A percentile compares a stretch with the other conserved stretches of the same genome.
Conservation (phyloP, 2,797 vertebrate genomes). For the Graptemys geographica region DNA sequence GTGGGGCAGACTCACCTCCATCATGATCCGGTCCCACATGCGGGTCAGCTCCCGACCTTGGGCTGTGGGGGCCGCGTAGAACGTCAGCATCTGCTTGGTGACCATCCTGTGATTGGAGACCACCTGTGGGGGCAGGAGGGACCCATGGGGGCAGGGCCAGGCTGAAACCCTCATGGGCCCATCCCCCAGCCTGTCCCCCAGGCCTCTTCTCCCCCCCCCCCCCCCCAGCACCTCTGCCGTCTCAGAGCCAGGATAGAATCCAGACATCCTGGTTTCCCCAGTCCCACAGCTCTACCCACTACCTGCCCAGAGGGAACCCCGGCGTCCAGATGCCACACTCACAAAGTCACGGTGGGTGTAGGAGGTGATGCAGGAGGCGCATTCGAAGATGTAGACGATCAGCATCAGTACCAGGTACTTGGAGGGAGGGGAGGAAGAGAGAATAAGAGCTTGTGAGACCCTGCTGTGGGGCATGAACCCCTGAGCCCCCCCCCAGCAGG, state of each 20-base stretch:
- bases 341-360: slow-evolving; percentile 86
- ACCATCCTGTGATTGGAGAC: slow-evolving; percentile 83
- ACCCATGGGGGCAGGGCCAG: neutral
- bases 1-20: slow-evolving; percentile 68
- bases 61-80: slow-evolving; percentile 55
- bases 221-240: too few species aligned
- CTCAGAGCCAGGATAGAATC: neutral
- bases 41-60: slow-evolving; percentile 77
- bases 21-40: slow-evolving; percentile 85
- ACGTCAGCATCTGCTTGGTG: slow-evolving; percentile 84
- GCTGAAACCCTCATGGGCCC: neutral
- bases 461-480: too few species aligned
- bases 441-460: neutral
- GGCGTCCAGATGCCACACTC: slow-evolving; percentile 48
- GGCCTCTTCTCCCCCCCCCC: too few species aligned
- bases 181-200: neutral
- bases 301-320: neutral
- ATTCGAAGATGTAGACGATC: slow-evolving; percentile 84
- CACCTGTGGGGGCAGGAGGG: slow-evolving; percentile 70
- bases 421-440: neutral
- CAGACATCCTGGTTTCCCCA: slow-evolving; percentile 11
- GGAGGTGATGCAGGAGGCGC: slow-evolving; percentile 84
- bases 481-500: neutral
- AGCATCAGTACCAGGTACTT: slow-evolving; percentile 86
- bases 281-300: neutral